Evolutionary conservation across 1,140 invertebrate species (phyloP).

Genomic region (Drosophila bocki): DNA sequence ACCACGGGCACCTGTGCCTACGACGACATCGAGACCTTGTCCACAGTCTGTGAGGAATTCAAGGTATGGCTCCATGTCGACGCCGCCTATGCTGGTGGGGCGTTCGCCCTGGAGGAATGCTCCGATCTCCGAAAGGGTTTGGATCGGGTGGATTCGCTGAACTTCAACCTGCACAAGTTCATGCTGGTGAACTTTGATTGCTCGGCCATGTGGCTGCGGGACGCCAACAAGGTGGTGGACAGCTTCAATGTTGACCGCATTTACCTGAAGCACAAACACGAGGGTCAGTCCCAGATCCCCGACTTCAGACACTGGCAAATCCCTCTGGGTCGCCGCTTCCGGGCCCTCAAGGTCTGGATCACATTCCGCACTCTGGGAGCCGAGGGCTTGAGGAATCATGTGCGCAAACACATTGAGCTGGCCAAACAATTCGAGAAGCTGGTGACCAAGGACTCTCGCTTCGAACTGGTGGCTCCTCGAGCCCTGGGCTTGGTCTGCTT

Average conservation of each 20-base stretch:
- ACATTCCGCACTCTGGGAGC: constrained; percentile 94
- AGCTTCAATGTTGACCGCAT: constrained; percentile 97
- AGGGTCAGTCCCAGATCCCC: constrained; percentile 89
- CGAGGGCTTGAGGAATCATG: constrained; percentile 91
- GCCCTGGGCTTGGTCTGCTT: constrained; percentile 95
- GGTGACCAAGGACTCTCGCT: constrained; percentile 89
- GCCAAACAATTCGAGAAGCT: constrained; percentile 92
- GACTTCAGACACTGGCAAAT: constrained; percentile 99
- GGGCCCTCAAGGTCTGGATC: constrained; percentile 98
- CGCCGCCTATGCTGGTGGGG: constrained; percentile 95
- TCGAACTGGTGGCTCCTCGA: constrained; percentile 91
- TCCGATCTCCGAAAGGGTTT: constrained; percentile 92
- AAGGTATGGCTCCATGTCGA: constrained; percentile 95
- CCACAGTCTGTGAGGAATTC: constrained; percentile 91
- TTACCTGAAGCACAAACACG: constrained; percentile 91
- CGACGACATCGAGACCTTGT: constrained; percentile 93
- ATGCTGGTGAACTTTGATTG: constrained; percentile 96
- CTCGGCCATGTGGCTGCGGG: constrained; percentile 94
- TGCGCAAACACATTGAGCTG: constrained; percentile 91
- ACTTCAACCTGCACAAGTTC: constrained; percentile 97
- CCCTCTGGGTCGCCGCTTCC: constrained; percentile 96
- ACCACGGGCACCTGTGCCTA: constrained; percentile 97
- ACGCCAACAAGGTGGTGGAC: constrained; percentile 91
- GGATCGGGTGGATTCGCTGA: constrained; percentile 93
- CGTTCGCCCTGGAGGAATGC: constrained; percentile 96